Percentiles rank a stretch among this genome's conserved stretches.
Conservation (phyloP, 2,113 vertebrate species). For the Cyanistes caeruleus region DNA sequence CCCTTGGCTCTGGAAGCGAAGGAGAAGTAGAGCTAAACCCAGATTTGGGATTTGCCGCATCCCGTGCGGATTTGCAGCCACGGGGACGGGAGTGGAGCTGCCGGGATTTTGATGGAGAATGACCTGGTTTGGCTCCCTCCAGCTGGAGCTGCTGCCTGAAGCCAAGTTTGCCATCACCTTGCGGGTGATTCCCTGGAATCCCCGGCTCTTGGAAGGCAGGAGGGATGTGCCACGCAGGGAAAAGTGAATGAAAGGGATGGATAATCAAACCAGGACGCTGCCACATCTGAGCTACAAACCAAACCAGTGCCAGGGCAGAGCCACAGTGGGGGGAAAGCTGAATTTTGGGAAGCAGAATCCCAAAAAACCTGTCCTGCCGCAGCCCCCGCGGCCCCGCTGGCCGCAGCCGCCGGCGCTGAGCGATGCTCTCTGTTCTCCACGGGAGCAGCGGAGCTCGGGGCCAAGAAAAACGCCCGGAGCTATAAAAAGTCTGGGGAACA, state of each 20-base stretch:
- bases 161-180: background rate
- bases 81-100: rapidly evolving
- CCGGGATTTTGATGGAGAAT: rapidly evolving
- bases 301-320: rapidly evolving
- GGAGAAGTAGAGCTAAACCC: background rate
- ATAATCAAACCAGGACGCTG: background rate
- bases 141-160: background rate
- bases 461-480: conserved; percentile 32
- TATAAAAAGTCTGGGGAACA: conserved; percentile 62
- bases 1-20: background rate
- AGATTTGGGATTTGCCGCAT: background rate
- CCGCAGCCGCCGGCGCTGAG: background rate
- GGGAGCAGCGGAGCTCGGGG: background rate
- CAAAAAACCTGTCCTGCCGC: background rate
- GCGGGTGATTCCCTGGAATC: background rate
- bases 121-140: background rate
- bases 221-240: background rate
- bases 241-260: background rate
- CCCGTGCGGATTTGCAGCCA: rapidly evolving
- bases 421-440: conserved; percentile 51
- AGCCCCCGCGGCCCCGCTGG: background rate
- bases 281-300: background rate
- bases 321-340: rapidly evolving
- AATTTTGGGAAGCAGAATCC: background rate
- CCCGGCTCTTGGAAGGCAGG: background rate